Evolutionary conservation across 1,140 invertebrate species (phyloP), one percentile per base, ranked within the genome.

Genomic region (Plodia interpunctella): DNA sequence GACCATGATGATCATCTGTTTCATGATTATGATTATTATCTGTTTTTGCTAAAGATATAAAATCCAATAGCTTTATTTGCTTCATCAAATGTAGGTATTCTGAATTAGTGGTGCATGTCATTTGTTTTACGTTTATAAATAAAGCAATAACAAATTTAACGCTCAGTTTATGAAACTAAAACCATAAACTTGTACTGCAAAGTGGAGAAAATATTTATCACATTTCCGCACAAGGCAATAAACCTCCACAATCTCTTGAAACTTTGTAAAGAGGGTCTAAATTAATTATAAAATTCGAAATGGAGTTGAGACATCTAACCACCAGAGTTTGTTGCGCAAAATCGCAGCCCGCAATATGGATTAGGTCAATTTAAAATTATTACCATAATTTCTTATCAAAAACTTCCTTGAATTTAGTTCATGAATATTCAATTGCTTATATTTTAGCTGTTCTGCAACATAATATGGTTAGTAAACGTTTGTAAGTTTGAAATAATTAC

Each of bases 321-420:
- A 62, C 58, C 63, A 54, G 69, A 74, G 65, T 74, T 69, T 66
- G 66, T 69, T 66, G 66, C 58, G 51, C 56, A 49, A 65, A 72
- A 70, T 70, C 67, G 44, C 57, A 59, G 53, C 15, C 51, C 65
- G 63, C 70, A 76, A 73, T 70, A 72, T 70, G 74, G 76, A 76
- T 79, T 73, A 73, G 74, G 70, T 76, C 76, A 72, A 76, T 74
- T 79, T 79, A 72, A 74, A 72, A 74, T 72, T 32, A 75, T 79
- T 76, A 75, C 72, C 74, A 79, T 79, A 79, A 79, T 76, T 73
- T 68, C 74, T 75, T 76, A 74, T 74, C 68, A 65, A 60, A 68
- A 76, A 76, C 67, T 76, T 79, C 59, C 59, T 58, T 70, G 67
- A 70, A 68, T 73, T 74, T 62, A 58, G 49, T 50, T 60, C 70